These are phyloP conservation scores for Acestrorhynchus altus DNA, from an alignment of 2,797 vertebrate genomes.

Conservation along the genomic window DNA sequence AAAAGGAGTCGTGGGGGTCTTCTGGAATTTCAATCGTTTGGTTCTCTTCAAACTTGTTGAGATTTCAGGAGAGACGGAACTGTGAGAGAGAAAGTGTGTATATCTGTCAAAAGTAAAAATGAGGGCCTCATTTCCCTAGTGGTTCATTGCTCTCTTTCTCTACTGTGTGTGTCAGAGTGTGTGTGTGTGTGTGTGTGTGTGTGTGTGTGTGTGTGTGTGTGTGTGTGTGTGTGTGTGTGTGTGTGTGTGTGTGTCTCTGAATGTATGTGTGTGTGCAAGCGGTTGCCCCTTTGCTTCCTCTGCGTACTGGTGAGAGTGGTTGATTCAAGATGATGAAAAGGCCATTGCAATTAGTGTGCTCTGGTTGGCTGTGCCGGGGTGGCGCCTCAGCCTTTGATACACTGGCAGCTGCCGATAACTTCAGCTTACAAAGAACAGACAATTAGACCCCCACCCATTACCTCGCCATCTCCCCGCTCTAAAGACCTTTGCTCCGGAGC, in stretches of 20 bases:
- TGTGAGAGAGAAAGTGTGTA: conserved; percentile 38
- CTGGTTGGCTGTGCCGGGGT: conserved; percentile 82
- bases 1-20: not conserved
- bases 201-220: conserved; percentile 55
- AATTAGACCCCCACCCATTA: conserved; percentile 86
- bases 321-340: conserved; percentile 95
- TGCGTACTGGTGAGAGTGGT: conserved; percentile 79
- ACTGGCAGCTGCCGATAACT: conserved; percentile 97
- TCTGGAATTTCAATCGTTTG: not conserved
- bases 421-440: conserved; percentile 86
- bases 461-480: conserved; percentile 78
- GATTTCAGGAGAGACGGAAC: conserved; percentile 67
- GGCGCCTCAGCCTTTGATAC: conserved; percentile 78
- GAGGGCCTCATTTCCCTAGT: conserved; percentile 52
- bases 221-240: conserved; percentile 72
- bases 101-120: conserved; percentile 72
- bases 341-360: conserved; percentile 94
- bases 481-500: conserved; percentile 82
- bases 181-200: conserved; percentile 73
- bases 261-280: conserved; percentile 73
- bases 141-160: conserved; percentile 68
- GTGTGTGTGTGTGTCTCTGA: conserved; percentile 69
- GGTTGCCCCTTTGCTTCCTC: conserved; percentile 67
- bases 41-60: conserved; percentile 70
- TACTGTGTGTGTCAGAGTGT: conserved; percentile 9